Base-by-base conservation (phyloP, 2,113 vertebrate genomes). In the Leptocoma aspasia region DNA sequence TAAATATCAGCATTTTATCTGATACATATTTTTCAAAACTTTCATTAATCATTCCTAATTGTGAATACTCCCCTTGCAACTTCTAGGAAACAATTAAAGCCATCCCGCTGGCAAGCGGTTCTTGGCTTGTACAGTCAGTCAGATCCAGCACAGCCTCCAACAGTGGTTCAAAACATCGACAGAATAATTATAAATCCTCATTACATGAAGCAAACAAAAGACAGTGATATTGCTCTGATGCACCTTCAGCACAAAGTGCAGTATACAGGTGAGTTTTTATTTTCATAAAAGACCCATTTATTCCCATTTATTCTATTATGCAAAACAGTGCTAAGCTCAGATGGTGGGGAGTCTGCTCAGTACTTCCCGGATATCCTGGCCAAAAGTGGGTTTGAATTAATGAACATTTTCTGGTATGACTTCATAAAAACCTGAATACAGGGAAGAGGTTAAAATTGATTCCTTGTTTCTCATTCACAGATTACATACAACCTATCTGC, bases 201-300 rank as follows among this genome's bases (percentile, higher is more conserved):
- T 53, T 99, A 99, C 92, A 97, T 98, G 96, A 97, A 91, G 53
- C 15, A 49, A 28, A 99, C 95, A 41, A 99, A 99, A 92, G 89
- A 99, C 23, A 98, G 94, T 7, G 99, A 99, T 91, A 98, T 99
- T 11, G 98, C 98, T 72, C 97, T 99, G 97, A 98, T 99, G 97
- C 99, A 98, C 65, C 98, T 99, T 59, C 94, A 98, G 54, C 59
- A 95, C 42, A 97, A 97, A 76, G 96, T 99, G 72, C 98, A 96
- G 97, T 99, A 98, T 54, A 98, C 98, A 97, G 98, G 99, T 86
- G 35, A 73, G 86, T 13, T 78, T 28, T 11, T 59, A 11, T 82
- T 91, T 75, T 65, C 27, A 28, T 37, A 47, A 31, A 37, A 42
- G 37, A 69, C 2, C 13, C 18, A 28, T 53, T 78, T 52, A 42